Evolutionary conservation across 2,888 invertebrate genomes (phyloP).

Genomic region (Caenorhabditis sinica): DNA sequence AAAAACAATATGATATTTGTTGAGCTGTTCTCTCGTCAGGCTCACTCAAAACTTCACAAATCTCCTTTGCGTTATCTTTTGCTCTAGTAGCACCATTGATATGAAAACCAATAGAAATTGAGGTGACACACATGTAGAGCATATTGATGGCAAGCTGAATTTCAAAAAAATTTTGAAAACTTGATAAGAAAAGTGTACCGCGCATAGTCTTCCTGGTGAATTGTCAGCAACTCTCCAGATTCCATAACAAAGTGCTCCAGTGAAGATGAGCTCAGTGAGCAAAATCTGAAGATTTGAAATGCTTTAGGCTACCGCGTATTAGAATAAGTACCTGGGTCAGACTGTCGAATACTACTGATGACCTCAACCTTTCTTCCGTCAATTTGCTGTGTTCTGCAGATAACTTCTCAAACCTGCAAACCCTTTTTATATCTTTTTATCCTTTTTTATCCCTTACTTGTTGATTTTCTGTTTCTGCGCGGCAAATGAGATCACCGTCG

Average conservation of each 20-base stretch:
- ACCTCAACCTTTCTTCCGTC: constrained; percentile 80
- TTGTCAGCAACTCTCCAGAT: constrained; percentile 80
- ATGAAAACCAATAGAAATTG: constrained; percentile 82
- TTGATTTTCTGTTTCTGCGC: constrained; percentile 82
- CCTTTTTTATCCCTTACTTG: constrained; percentile 71
- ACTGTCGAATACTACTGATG: constrained; percentile 82
- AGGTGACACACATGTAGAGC: constrained; percentile 82
- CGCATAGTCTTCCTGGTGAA: constrained; percentile 81
- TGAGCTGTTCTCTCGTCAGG: too few relatives aligned
- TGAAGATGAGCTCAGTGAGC: constrained; percentile 82
- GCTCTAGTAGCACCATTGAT: constrained; percentile 80
- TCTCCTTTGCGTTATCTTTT: constrained; percentile 78
- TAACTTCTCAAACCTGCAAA: constrained; percentile 78
- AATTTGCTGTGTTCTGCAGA: constrained; percentile 76
- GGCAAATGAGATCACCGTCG: constrained; percentile 82
- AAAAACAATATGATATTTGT: too few relatives aligned
- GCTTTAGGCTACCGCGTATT: background rate
- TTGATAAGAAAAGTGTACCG: constrained; percentile 58
- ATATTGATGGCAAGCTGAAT: constrained; percentile 80
- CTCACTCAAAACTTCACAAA: constrained; percentile 76
- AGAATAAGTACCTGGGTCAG: constrained; percentile 75
- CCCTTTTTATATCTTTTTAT: background rate
- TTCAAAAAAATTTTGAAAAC: background rate
- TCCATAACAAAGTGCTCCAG: constrained; percentile 81
- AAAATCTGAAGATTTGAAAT: constrained; percentile 69